phyloP scores from a whole-genome alignment of 2,113 vertebrate species.

The Scomber japonicus region DNA sequence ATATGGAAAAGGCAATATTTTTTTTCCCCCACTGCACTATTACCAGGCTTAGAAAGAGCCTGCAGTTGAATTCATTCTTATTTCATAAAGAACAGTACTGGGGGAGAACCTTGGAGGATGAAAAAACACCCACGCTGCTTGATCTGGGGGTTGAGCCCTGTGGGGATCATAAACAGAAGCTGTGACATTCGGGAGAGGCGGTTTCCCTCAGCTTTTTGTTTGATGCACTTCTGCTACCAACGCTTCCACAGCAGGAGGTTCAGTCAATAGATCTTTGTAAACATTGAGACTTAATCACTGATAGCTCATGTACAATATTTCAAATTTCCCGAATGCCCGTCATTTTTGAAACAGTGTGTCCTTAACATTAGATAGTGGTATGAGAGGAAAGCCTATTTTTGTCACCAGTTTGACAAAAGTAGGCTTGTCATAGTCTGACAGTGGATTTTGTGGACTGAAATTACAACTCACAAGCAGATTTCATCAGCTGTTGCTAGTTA shows the following conservation, averaged over 20 bases:
- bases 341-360: background rate
- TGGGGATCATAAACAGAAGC: conserved; percentile 47
- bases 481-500: too few relatives aligned
- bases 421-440: background rate
- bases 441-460: too few relatives aligned
- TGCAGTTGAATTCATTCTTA: conserved; percentile 68
- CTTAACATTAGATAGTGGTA: background rate
- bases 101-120: conserved; percentile 27
- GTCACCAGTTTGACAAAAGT: background rate
- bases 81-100: conserved; percentile 57
- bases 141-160: conserved; percentile 42
- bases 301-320: conserved; percentile 6
- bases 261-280: conserved; percentile 23
- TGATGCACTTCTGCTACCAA: conserved; percentile 1
- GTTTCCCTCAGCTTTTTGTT: conserved; percentile 26
- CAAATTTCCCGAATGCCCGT: background rate
- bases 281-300: conserved; percentile 7
- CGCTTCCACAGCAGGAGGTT: background rate
- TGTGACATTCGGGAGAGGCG: conserved; percentile 14
- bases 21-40: conserved; percentile 22
- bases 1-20: conserved; percentile 60
- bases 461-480: too few relatives aligned
- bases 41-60: conserved; percentile 31
- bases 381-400: background rate
- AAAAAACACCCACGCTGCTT: conserved; percentile 46